Conservation (phyloP, 2,888 invertebrate species). For the Nematopogon swammerdamellus region DNA sequence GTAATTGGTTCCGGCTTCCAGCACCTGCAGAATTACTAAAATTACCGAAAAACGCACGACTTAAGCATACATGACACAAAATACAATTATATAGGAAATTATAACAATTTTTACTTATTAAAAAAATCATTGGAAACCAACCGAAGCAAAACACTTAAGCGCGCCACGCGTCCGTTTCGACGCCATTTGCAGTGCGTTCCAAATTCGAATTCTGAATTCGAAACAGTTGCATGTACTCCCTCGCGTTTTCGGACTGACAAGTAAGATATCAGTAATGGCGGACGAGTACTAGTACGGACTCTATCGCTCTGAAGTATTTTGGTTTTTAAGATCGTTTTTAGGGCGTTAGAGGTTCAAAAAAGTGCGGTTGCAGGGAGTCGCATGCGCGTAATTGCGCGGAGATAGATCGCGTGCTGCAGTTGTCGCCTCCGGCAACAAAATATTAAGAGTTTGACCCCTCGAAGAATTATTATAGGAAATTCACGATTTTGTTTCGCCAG, state of each 20-base stretch:
- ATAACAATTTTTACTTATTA: not conserved
- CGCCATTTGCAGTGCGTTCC: not conserved
- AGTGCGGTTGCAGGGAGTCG: conserved; percentile 1
- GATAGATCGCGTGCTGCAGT: not conserved
- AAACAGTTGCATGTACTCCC: too few species aligned
- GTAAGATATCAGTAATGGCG: too few species aligned
- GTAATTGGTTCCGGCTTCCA: too few species aligned
- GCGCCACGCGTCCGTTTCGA: not conserved
- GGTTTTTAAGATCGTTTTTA: too few species aligned
- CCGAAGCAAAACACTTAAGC: not conserved
- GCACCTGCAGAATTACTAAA: too few species aligned
- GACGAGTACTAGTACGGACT: too few species aligned
- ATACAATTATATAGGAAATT: not conserved
- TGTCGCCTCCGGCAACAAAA: conserved; percentile 2
- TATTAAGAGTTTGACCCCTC: not conserved
- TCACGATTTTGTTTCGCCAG: not conserved
- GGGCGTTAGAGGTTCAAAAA: not conserved
- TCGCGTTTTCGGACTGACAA: too few species aligned
- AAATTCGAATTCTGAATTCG: not conserved
- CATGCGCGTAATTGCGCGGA: conserved; percentile 9
- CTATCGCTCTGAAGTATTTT: too few species aligned
- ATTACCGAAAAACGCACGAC: not conserved
- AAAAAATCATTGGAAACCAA: not conserved
- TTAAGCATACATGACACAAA: not conserved
- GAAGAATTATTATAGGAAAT: not conserved